Conservation (phyloP, 2,113 vertebrate genomes). For the Catagonus wagneri region DNA sequence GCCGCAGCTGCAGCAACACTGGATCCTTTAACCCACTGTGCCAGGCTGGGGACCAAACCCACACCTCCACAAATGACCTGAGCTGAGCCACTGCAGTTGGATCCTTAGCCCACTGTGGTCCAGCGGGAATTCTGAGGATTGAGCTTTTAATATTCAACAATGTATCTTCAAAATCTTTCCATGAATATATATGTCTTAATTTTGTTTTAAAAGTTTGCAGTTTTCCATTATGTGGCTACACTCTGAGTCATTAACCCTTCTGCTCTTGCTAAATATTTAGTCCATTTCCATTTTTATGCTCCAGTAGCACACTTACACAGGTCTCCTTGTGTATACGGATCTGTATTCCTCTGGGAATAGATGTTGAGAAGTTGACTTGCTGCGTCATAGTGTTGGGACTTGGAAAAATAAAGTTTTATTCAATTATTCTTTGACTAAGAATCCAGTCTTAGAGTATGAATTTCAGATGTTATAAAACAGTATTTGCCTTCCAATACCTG, state of each 20-base stretch:
- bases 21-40: too few relatives aligned
- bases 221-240: not conserved
- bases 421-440: not conserved
- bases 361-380: not conserved
- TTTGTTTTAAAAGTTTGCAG: not conserved
- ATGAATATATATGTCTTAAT: not conserved
- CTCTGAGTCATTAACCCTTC: not conserved
- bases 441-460: not conserved
- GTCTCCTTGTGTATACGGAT: not conserved
- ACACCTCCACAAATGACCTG: too few relatives aligned
- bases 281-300: not conserved
- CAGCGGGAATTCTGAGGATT: not conserved
- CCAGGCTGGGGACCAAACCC: too few relatives aligned
- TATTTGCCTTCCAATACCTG: not conserved
- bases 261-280: not conserved
- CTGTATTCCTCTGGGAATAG: not conserved
- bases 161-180: not conserved
- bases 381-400: not conserved
- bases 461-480: not conserved
- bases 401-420: not conserved
- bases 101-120: too few relatives aligned
- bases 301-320: not conserved
- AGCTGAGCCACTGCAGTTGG: too few relatives aligned
- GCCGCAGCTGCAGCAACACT: too few relatives aligned
- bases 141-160: not conserved